Base-by-base conservation (phyloP, 2,113 vertebrate species). In the Haplochromis vanheusdeni region DNA sequence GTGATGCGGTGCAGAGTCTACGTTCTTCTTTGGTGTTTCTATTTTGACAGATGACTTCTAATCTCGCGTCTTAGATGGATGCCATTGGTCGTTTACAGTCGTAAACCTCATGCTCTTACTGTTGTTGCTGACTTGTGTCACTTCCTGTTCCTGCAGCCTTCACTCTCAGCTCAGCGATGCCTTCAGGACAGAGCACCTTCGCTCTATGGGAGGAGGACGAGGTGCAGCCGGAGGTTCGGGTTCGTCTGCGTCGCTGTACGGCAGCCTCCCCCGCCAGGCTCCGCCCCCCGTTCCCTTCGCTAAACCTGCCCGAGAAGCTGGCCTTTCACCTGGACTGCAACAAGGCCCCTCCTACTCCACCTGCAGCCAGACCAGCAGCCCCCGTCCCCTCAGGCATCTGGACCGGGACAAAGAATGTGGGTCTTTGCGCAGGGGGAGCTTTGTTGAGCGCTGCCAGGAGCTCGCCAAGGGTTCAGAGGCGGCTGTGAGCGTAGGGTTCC, bases 401-500 rank as follows among this genome's bases (percentile, higher is more conserved):
- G 94, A 88, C 8, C 89, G 93, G 0, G 92, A 91, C 83, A 79
- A 3, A 40, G 91, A 94, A 4, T 84, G 56, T 31, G 93, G 9
- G 5, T 51, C 89, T 1, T 77, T 94, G 2, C 94, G 95, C 1
- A 90, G 95, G 52, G 97, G 97, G 19, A 97, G 96, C 91, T 98
- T 98, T 0, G 97, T 97, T 45, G 97, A 98, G 89, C 96, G 97
- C 42, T 98, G 97, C 86, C 97, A 98, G 87, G 97, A 98, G 84
- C 95, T 97, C 10, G 97, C 96, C 3, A 97, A 97, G 28, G 94
- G 89, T 28, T 95, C 96, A 0, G 97, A 97, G 45, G 82, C 70
- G 0, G 80, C 65, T 1, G 84, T 14, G 1, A 81, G 84, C 3
- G 58, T 85, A 0, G 93, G 79, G 6, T 89, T 92, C 1, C n/a